Evolutionary conservation across 1,140 invertebrate species (phyloP).

Genomic region (Aleiodes sp.): DNA sequence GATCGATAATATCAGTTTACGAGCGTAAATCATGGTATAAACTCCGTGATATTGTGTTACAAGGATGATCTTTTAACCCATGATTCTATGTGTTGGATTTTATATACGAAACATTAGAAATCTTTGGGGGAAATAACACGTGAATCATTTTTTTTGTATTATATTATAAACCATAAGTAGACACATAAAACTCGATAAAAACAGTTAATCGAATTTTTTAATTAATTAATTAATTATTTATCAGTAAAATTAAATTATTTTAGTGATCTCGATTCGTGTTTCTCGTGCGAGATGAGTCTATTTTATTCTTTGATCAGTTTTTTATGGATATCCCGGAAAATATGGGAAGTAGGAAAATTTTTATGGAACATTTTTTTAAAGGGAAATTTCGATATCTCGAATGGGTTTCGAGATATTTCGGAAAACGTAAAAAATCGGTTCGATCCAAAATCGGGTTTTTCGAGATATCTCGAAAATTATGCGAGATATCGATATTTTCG

Average conservation of each 20-base stretch:
- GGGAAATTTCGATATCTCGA: no score
- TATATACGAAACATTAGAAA: conserved; percentile 4
- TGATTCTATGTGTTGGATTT: no score
- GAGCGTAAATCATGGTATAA: conserved; percentile 23
- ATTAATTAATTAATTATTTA: conserved; percentile 18
- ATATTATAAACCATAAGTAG: conserved; percentile 3
- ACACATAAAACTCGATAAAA: conserved; percentile 6
- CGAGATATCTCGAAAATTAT: no score
- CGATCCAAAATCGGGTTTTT: no score
- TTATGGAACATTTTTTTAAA: no score
- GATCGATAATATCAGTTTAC: conserved; percentile 35
- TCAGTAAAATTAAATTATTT: conserved; percentile 34
- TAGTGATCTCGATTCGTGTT: conserved; percentile 35
- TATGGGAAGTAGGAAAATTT: no score
- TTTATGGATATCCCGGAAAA: no score
- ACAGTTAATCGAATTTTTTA: conserved; percentile 13
- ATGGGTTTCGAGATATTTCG: no score
- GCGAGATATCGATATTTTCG: no score
- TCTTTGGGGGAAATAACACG: not conserved
- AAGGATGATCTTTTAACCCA: conserved; percentile 30
- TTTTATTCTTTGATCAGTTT: no score
- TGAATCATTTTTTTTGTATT: conserved; percentile 13
- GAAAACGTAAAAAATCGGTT: no score
- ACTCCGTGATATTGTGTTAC: conserved; percentile 34
- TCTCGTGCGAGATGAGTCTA: no score